Base-by-base conservation (phyloP, 1,140 invertebrate species). In the Tetraneura akinire region DNA sequence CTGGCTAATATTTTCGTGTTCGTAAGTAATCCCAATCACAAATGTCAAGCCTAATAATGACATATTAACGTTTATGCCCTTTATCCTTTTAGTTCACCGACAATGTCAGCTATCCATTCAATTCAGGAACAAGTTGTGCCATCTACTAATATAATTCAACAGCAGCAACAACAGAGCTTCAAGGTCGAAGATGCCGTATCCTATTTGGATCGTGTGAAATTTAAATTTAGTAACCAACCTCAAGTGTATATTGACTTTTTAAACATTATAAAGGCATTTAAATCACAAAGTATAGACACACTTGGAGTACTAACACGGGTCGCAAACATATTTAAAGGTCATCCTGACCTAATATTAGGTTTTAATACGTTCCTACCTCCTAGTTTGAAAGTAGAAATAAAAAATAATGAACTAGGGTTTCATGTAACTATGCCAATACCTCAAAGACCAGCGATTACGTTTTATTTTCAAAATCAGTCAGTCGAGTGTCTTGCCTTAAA, bases 321-420 rank as follows among this genome's bases (percentile, higher is more conserved):
- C n/a, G 98, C 96, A 4, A 94, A 94, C 84, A 88, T 99, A 23
- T 99, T 99, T 86, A 94, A 96, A 83, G 97, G 96, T 0, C 97
- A 99, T 85, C 96, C 97, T 4, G 96, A 98, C 86, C 88, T 99
- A 8, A 99, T 99, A 82, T 96, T 97, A 60, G 98, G 98, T 60
- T 99, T 99, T 86, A 99, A 99, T 87, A 99, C 98, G 26, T 99
- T n/a, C n/a, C n/a, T n/a, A n/a, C n/a, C n/a, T n/a, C n/a, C n/a
- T n/a, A n/a, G n/a, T n/a, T n/a, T n/a, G n/a, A n/a, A n/a, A n/a
- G n/a, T n/a, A n/a, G n/a, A n/a, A n/a, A n/a, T n/a, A n/a, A n/a
- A n/a, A n/a, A n/a, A n/a, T n/a, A n/a, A n/a, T n/a, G n/a, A n/a
- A n/a, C n/a, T n/a, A n/a, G n/a, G n/a, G n/a, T n/a, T n/a, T n/a